Conservation (phyloP, 2,888 invertebrate genomes). For the Polylopha cassiicola region DNA sequence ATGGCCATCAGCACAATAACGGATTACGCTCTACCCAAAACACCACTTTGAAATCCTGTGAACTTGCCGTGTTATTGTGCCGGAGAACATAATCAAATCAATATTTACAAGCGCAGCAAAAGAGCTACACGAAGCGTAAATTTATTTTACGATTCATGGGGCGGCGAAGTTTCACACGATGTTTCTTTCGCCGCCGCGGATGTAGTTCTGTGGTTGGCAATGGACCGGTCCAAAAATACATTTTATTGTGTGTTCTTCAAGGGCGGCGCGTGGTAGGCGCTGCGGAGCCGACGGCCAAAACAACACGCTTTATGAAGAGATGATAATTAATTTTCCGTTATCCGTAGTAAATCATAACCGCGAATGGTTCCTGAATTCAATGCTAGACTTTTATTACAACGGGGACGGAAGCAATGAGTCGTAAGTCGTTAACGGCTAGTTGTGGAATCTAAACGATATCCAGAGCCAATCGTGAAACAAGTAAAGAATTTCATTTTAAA, state of each 20-base stretch:
- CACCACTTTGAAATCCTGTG: conserved; percentile 13
- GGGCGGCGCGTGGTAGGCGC: conserved; percentile 43
- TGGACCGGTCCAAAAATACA: conserved; percentile 68
- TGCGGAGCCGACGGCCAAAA: conserved; percentile 17
- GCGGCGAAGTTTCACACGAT: conserved; percentile 44
- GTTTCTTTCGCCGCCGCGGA: conserved; percentile 58
- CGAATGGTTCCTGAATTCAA: conserved; percentile 44
- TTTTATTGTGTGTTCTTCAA: conserved; percentile 71
- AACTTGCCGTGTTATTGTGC: conserved; percentile 10
- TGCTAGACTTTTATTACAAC: conserved; percentile 9
- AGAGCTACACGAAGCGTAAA: conserved; percentile 38
- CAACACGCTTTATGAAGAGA: conserved; percentile 46
- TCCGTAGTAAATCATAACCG: conserved; percentile 49
- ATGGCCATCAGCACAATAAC: no score
- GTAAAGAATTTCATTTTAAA: no score
- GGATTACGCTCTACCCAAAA: no score
- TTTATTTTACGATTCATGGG: conserved; percentile 43
- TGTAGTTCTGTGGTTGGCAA: conserved; percentile 67
- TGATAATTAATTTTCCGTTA: conserved; percentile 55
- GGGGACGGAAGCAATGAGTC: no score
- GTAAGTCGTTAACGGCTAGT: no score
- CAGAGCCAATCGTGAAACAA: no score
- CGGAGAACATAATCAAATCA: conserved; percentile 30
- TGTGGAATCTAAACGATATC: no score
- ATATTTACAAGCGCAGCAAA: conserved; percentile 40